Evolutionary conservation across 2,797 vertebrate genomes (phyloP), one percentile per base, ranked within the genome.

Genomic region (Hapalemur alaotrensis): DNA sequence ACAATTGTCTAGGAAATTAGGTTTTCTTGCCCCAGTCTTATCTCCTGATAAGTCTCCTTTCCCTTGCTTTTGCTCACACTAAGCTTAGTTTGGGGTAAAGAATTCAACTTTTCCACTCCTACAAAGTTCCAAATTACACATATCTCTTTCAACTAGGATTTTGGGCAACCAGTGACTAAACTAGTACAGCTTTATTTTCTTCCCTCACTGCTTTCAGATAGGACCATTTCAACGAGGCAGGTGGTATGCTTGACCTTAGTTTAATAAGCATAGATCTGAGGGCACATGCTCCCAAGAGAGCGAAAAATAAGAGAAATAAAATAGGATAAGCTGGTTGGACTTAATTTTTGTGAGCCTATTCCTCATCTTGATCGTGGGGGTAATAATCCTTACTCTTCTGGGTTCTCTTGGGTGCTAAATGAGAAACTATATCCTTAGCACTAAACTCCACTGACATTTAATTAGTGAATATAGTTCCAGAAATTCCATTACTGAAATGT

Each of bases 401-500:
- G 1, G 25, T 78, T 78, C 50, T 59, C 43, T 61, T 70, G 38
- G 59, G 25, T 84, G 67, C 28, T 48, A 70, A 89, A 84, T 59
- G n/a, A 87, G 14, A 78, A 87, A 61, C 28, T 52, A 14, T n/a
- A 63, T 72, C 20, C 30, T 88, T 72, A 87, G n/a, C 13, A 72
- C 48, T 13, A 28, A 80, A 63, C 20, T 48, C 15, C 41, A 72
- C 17, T 81, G 30, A 28, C 75, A 94, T 90, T 61, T 61, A 85
- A n/a, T 15, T 90, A 63, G 30, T 72, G 46, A 86, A 46, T 80
- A 91, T 32, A 80, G 43, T n/a, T 91, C 54, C 25, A 54, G 35
- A 80, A 86, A 86, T 81, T 25, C 63, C 65, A 35, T 80, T 87
- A 81, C 54, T 91, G 38, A 95, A 86, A 57, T 89, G 13, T 73